phyloP scores from a whole-genome alignment of 1,140 invertebrate species.

The Catajapyx aquilonaris region DNA sequence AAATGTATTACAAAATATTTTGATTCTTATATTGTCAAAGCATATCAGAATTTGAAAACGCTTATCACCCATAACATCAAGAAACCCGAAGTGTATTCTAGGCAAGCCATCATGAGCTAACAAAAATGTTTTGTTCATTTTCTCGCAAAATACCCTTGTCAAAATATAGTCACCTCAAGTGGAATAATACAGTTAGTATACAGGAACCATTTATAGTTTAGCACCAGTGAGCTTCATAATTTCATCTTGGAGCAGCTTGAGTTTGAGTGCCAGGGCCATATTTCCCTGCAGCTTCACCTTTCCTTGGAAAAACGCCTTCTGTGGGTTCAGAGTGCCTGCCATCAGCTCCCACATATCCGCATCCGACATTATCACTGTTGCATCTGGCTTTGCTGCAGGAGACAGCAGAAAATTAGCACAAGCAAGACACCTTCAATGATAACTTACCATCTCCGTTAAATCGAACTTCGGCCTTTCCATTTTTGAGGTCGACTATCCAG shows the following conservation, averaged over 20 bases:
- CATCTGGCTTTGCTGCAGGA: slow-evolving; percentile 58
- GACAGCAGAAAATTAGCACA: slow-evolving; percentile 5
- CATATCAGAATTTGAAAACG: too few relatives aligned
- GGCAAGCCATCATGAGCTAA: too few relatives aligned
- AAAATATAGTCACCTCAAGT: too few relatives aligned
- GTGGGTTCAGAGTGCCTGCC: slow-evolving; percentile 73
- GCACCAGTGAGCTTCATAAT: slow-evolving; percentile 14
- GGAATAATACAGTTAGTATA: too few relatives aligned
- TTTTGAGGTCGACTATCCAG: slow-evolving; percentile 80
- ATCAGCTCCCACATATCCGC: slow-evolving; percentile 68
- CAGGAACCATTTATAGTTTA: slow-evolving; percentile 11
- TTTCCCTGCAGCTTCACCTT: slow-evolving; percentile 91
- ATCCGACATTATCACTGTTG: slow-evolving; percentile 70
- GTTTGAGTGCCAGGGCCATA: slow-evolving; percentile 86
- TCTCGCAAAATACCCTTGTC: too few relatives aligned
- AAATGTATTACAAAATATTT: too few relatives aligned
- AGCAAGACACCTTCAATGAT: too few relatives aligned
- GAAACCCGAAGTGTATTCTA: too few relatives aligned
- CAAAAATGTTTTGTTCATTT: too few relatives aligned
- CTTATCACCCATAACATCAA: too few relatives aligned
- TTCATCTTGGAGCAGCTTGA: slow-evolving; percentile 55
- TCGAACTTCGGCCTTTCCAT: slow-evolving; percentile 68
- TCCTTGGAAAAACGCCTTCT: slow-evolving; percentile 94
- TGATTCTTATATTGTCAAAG: too few relatives aligned
- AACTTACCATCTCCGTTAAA: too few relatives aligned